Evolutionary conservation across 2,888 invertebrate genomes (phyloP).

Genomic region (Lochmaea crataegi): DNA sequence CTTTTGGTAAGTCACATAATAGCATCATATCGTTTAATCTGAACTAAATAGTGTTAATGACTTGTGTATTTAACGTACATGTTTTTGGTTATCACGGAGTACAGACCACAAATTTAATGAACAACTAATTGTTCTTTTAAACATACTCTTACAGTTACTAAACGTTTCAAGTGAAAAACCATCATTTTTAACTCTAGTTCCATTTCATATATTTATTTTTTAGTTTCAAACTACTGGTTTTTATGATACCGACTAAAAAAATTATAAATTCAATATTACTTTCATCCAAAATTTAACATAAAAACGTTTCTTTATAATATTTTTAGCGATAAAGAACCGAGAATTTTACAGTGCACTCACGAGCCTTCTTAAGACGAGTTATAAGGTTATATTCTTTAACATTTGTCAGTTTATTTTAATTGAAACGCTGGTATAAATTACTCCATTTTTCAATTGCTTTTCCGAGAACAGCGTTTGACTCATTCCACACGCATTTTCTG

Average conservation of each 20-base stretch:
- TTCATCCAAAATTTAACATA: not conserved
- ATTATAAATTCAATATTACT: not conserved
- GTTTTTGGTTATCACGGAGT: not conserved
- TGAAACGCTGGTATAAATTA: not conserved
- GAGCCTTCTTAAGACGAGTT: not conserved
- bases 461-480: not conserved
- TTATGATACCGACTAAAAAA: not conserved
- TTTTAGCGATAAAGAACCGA: not conserved
- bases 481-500: not conserved
- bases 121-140: not conserved
- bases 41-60: not conserved
- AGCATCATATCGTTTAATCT: not conserved
- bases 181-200: no score
- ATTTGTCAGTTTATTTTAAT: slow-evolving; percentile 4
- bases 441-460: not conserved
- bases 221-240: not conserved
- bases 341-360: not conserved
- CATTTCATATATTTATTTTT: no score
- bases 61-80: slow-evolving; percentile 6
- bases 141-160: not conserved
- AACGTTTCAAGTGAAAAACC: not conserved
- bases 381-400: not conserved
- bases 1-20: slow-evolving; percentile 52
- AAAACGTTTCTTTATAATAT: no score
- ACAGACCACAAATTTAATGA: not conserved